Conservation (phyloP, 1,140 invertebrate genomes). For the Drosophila carrolli region DNA sequence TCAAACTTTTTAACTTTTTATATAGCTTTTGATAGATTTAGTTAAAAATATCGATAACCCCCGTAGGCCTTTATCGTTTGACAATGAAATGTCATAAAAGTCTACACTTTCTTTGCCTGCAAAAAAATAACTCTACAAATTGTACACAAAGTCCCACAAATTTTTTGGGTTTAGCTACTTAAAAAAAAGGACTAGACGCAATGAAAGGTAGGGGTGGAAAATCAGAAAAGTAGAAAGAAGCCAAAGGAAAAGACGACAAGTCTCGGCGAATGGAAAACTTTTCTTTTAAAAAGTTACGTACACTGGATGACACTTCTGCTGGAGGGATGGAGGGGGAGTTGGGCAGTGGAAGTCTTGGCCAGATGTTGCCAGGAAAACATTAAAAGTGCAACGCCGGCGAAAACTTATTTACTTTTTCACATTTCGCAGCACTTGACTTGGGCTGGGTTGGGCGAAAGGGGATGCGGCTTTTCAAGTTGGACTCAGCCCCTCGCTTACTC, state of each 20-base stretch:
- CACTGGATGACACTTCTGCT: slow-evolving; percentile 74
- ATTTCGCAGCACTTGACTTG: slow-evolving; percentile 73
- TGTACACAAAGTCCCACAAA: slow-evolving; percentile 49
- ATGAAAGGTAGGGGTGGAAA: slow-evolving; percentile 26
- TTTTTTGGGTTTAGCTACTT: slow-evolving; percentile 32
- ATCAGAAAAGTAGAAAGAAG: slow-evolving; percentile 18
- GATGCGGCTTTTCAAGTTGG: slow-evolving; percentile 44
- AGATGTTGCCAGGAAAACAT: slow-evolving; percentile 71
- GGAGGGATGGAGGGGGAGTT: slow-evolving; percentile 8
- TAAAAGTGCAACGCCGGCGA: slow-evolving; percentile 73
- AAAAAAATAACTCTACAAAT: slow-evolving; percentile 48
- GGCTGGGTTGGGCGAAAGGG: slow-evolving; percentile 10
- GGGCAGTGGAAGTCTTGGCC: slow-evolving; percentile 40
- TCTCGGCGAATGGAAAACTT: slow-evolving; percentile 62
- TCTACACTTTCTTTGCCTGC: no score
- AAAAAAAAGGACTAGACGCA: slow-evolving; percentile 1
- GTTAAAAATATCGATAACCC: slow-evolving; percentile 4
- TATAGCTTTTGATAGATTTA: not conserved
- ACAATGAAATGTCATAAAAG: not conserved
- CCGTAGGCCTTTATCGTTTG: not conserved
- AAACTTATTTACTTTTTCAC: slow-evolving; percentile 80
- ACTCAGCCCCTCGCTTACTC: slow-evolving; percentile 3
- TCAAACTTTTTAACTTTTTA: not conserved
- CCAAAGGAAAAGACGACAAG: slow-evolving; percentile 50
- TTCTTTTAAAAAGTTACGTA: slow-evolving; percentile 83